phyloP scores from a whole-genome alignment of 1,140 invertebrate species.

The Antheraea mylitta region DNA sequence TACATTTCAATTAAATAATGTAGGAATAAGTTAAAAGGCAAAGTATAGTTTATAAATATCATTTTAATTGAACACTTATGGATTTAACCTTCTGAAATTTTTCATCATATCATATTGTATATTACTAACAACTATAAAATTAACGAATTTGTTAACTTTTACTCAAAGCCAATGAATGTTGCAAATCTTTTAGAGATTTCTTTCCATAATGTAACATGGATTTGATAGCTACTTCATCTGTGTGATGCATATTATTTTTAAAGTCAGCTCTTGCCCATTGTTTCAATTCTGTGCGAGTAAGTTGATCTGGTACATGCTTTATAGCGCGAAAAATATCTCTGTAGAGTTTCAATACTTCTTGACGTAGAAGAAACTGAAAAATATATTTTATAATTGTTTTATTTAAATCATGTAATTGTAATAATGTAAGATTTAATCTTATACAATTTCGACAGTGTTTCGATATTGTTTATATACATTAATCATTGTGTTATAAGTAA shows the following conservation, averaged over 20 bases:
- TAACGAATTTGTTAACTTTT: slow-evolving; percentile 32
- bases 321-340: slow-evolving; percentile 84
- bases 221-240: slow-evolving; percentile 85
- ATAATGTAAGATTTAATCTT: background rate
- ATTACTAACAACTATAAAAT: background rate
- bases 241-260: slow-evolving; percentile 82
- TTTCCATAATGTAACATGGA: slow-evolving; percentile 84
- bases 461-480: background rate
- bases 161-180: slow-evolving; percentile 81
- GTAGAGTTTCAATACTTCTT: slow-evolving; percentile 88
- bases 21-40: too few relatives aligned
- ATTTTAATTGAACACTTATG: too few relatives aligned
- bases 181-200: slow-evolving; percentile 83
- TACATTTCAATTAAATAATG: too few relatives aligned
- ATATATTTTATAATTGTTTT: background rate
- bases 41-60: too few relatives aligned
- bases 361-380: slow-evolving; percentile 86
- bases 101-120: too few relatives aligned
- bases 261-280: slow-evolving; percentile 87
- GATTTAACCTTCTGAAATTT: too few relatives aligned
- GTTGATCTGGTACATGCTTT: slow-evolving; percentile 82
- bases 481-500: too few relatives aligned
- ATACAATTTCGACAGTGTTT: too few relatives aligned
- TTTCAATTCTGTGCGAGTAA: slow-evolving; percentile 81
- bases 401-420: background rate